Evolutionary conservation across 2,888 invertebrate genomes (phyloP).

Genomic region (Myathropa florea): DNA sequence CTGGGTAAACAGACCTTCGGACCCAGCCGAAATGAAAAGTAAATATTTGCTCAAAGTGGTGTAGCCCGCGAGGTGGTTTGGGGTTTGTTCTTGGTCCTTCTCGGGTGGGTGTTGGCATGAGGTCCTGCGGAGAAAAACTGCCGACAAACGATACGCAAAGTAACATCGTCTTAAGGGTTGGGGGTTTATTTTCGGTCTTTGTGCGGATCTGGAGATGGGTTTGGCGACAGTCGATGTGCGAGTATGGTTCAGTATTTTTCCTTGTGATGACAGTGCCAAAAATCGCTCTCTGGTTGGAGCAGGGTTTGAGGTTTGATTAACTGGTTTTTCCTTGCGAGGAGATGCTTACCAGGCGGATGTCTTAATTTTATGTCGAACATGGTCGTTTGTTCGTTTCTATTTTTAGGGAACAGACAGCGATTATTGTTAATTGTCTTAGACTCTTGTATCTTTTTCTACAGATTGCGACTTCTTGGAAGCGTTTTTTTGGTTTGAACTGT

Average conservation of each 20-base stretch:
- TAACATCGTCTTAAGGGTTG: no score
- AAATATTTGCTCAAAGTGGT: conserved; percentile 22
- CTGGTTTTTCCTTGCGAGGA: not conserved
- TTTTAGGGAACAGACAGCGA: not conserved
- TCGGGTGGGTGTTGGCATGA: not conserved
- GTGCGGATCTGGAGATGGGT: not conserved
- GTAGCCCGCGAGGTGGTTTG: not conserved
- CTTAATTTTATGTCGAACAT: not conserved
- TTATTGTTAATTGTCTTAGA: not conserved
- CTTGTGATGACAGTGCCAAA: not conserved
- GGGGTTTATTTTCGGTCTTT: no score
- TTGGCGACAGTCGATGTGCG: not conserved
- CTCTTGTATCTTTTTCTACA: not conserved
- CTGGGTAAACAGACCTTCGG: conserved; percentile 2
- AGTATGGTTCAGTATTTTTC: not conserved
- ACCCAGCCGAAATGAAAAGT: conserved; percentile 13
- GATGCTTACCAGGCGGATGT: not conserved
- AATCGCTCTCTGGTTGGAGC: not conserved
- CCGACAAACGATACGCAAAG: not conserved
- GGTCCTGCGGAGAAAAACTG: not conserved
- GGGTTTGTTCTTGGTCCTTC: not conserved
- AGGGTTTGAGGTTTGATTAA: not conserved
- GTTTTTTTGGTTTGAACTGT: not conserved
- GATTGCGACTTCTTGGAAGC: not conserved
- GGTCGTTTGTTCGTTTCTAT: not conserved